Evolutionary conservation across 2,113 vertebrate species (phyloP), one percentile per base, ranked within the genome.

Genomic region (Brachirus orientalis): DNA sequence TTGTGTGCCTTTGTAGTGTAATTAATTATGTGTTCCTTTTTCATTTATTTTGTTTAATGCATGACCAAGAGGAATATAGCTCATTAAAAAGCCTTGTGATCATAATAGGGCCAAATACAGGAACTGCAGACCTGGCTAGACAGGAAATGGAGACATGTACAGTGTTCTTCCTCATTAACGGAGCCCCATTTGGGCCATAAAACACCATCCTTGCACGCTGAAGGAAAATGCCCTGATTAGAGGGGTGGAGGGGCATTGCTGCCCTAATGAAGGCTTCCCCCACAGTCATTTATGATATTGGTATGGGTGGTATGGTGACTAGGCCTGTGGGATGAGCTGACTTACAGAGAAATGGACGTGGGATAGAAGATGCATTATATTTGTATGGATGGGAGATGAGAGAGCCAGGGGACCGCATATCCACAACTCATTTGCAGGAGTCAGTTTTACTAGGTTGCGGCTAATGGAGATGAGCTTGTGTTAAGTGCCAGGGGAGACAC

Each of bases 211-310:
- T 86, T 84, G 89, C 80, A 84, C 78, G 75, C 87, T 83, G 62
- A 63, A 84, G 63, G 72, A 90, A 89, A 89, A 89, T 80, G 72
- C 80, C 75, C 85, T 89, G 88, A 90, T 89, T 91, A 92, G 77
- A 57, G 61, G 86, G 79, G 84, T 59, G 79, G 83, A 78, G 84
- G 86, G 89, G 83, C 78, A 83, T 60, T 53, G 86, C 72, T 86
- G 84, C 86, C 90, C 88, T 93, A 92, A 92, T 93, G 90, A 91
- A 92, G 90, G 82, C 75, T 87, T 87, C 83, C 90, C 89, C 89
- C 82, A 83, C 90, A 92, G 88, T 90, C 86, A 85, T 92, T 92
- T 90, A 89, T 88, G 90, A 91, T 92, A 92, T 94, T 94, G 92
- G 89, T 91, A 88, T 88, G 90, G 82, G 88, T 90, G 81, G 68